Evolutionary conservation across 2,888 invertebrate genomes (phyloP), one percentile per base, ranked within the genome.

Genomic region (Yponomeuta cagnagella): DNA sequence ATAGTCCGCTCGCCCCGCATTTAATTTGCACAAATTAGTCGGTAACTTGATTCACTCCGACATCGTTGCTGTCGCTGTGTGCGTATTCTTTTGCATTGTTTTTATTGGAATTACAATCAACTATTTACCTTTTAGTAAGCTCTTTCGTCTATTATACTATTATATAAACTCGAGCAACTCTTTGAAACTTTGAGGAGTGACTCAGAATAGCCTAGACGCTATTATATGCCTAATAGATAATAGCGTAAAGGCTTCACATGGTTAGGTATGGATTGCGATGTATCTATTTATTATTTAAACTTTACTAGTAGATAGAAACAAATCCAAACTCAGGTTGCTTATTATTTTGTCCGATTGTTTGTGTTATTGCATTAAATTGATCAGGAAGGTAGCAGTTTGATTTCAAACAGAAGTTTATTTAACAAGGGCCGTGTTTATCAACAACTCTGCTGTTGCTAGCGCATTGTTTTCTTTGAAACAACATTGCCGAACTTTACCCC

Each of bases 391-490:
- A 43, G 37, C 68, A 68, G 15, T 43, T 68, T 43, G 65, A 68
- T 68, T 15, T 4, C 48, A 48, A 48, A 37, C 43, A 68, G 68
- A 37, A 52, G 68, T 68, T 68, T 68, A 68, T 68, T 74, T 73
- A 76, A 75, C 72, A 78, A 87, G 88, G 88, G 85, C 82, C 78
- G 70, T 87, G 82, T 90, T 89, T 83, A 84, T 82, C 89, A 90
- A 90, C 83, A 89, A 12, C 23, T 48, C 31, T 9, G 23, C 65
- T 85, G 83, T 85, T 84, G 80, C 78, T 80, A 82, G 80, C 73
- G 82, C 83, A 82, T 87, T 90, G 89, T 89, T 82, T 85, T 82
- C 77, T 76, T 76, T 74, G 77, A 80, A 83, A 88, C 87, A 86
- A 82, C 82, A 68, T 15, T 15, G 52, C 12, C 52, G 52, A 58